Evolutionary conservation across 2,797 vertebrate species (phyloP), one percentile per base, ranked within the genome.

Genomic region (Hyperoplus immaculatus): DNA sequence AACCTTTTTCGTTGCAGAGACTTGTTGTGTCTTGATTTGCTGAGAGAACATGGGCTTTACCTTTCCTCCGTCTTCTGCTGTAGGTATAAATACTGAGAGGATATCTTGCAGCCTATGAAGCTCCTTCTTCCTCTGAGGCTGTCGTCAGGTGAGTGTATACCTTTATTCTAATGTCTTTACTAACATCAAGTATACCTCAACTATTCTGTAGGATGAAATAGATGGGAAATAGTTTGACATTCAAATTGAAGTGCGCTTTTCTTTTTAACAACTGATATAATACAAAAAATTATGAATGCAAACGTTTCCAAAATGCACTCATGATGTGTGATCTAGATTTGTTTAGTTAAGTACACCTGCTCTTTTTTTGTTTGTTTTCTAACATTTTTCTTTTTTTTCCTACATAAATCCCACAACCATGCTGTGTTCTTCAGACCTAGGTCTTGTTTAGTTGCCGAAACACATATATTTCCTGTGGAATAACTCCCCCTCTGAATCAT

Each of bases 401-500:
- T 29, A 42, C 13, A 12, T 36, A 57, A 75, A 58, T 59, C 5
- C 41, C 8, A 9, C 8, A 62, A 50, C 29, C 6, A 16, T 58
- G 14, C 29, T 74, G 38, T 15, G 45, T 50, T 79, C 53, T 58
- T 47, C 4, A 9, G 6, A n/a, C 39, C 10, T 42, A 14, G 42
- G 15, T 50, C 53, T 50, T 56, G 69, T 43, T 81, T n/a, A 14
- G 42, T 59, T 78, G 65, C 60, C 11, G 8, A 78, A 87, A 86
- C 80, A 0, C 62, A 66, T 78, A 81, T 91, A n/a, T n/a, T 90
- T 92, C 91, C 91, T 92, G 87, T 90, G 79, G 72, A 87, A 85
- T 71, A 84, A 83, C 69, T 46, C 88, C 78, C 75, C 69, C 72
- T 74, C 64, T 79, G 45, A 82, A 46, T 58, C 49, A 29, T 83